These are phyloP conservation scores for silkworm (Bombyx mori) DNA, from an alignment of 1,140 invertebrate genomes.

Conservation along the genomic window ASM3026992v2 NC_085126.1:2999501-3000000, in stretches of 20 bases:
- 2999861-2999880: conserved; percentile 65
- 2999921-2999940: conserved; percentile 67
- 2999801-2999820: conserved; percentile 59
- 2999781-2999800: conserved; percentile 60
- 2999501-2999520: conserved; percentile 69
- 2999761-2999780: conserved; percentile 62
- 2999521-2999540: conserved; percentile 69
- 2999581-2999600: conserved; percentile 72
- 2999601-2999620: conserved; percentile 75
- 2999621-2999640: conserved; percentile 75
- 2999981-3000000: conserved; percentile 75
- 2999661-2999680: conserved; percentile 73
- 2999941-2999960: conserved; percentile 54
- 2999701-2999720: conserved; percentile 59
- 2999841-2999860: conserved; percentile 56
- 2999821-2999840: conserved; percentile 47
- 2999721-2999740: conserved; percentile 66
- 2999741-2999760: conserved; percentile 41
- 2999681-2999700: conserved; percentile 59
- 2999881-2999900: conserved; percentile 66
- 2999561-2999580: conserved; percentile 63
- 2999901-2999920: conserved; percentile 71
- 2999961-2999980: conserved; percentile 65
- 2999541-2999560: conserved; percentile 62
- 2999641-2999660: conserved; percentile 73